Evolutionary conservation across 2,797 vertebrate species (phyloP).

Genomic region (Heterohyrax brucei): DNA sequence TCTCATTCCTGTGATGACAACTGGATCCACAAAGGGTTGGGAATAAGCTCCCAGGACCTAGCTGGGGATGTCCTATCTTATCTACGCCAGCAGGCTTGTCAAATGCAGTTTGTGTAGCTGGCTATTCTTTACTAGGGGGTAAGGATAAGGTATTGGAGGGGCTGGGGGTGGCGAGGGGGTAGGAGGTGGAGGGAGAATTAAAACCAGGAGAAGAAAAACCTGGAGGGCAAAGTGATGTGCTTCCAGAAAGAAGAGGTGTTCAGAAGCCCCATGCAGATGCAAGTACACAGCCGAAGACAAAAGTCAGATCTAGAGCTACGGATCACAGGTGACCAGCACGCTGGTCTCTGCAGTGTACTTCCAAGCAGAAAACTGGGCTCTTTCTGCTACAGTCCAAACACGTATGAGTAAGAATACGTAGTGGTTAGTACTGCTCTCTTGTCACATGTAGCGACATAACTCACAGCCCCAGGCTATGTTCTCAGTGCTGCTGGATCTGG

Average conservation of each 20-base stretch:
- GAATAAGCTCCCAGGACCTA: not conserved
- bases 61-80: not conserved
- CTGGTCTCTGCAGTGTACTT: not conserved
- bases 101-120: not conserved
- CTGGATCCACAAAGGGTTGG: not conserved
- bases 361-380: not conserved
- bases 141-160: not conserved
- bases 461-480: no score
- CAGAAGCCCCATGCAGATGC: not conserved
- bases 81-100: not conserved
- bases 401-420: not conserved
- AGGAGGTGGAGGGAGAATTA: not conserved
- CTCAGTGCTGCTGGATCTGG: not conserved
- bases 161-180: no score
- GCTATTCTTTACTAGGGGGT: not conserved
- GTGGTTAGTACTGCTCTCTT: not conserved
- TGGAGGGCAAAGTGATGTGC: not conserved
- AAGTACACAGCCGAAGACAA: not conserved
- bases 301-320: fast-evolving
- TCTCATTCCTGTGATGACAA: not conserved
- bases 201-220: not conserved
- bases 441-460: not conserved
- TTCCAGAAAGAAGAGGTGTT: not conserved
- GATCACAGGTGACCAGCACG: not conserved
- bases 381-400: not conserved